Evolutionary conservation across 2,888 invertebrate species (phyloP).

Genomic region (Leptinotarsa rubiginosa): DNA sequence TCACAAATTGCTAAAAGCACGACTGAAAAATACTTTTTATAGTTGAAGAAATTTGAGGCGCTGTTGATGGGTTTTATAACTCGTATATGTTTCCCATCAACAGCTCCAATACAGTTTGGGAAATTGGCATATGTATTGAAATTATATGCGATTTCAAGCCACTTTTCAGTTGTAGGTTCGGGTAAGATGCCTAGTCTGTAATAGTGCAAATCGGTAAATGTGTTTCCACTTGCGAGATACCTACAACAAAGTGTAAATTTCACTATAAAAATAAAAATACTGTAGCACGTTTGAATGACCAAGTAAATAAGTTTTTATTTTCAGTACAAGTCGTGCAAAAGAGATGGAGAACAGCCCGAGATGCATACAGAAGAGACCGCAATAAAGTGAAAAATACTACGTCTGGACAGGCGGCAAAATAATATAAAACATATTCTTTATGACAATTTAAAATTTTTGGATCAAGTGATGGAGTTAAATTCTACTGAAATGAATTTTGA

Average conservation of each 20-base stretch:
- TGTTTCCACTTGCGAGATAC: constrained; percentile 33
- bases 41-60: no score
- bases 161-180: constrained; percentile 1
- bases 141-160: neutral
- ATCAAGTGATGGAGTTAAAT: no score
- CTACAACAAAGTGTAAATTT: neutral
- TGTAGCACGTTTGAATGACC: neutral
- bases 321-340: constrained; percentile 17
- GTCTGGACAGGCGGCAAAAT: constrained; percentile 14
- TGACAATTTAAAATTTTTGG: no score
- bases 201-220: constrained; percentile 33
- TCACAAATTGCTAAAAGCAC: no score
- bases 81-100: constrained; percentile 27
- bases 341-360: constrained; percentile 19
- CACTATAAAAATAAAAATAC: no score
- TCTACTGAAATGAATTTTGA: no score
- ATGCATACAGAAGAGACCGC: constrained; percentile 7
- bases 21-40: no score
- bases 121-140: constrained; percentile 26
- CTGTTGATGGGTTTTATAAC: no score
- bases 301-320: constrained; percentile 14
- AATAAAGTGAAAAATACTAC: constrained; percentile 7
- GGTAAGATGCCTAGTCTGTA: constrained; percentile 27
- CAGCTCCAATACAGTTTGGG: constrained; percentile 30
- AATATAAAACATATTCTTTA: neutral